Percentiles rank a stretch among this genome's conserved stretches.
Conservation (phyloP, 2,797 vertebrate species). For the Pteropus rufus region DNA sequence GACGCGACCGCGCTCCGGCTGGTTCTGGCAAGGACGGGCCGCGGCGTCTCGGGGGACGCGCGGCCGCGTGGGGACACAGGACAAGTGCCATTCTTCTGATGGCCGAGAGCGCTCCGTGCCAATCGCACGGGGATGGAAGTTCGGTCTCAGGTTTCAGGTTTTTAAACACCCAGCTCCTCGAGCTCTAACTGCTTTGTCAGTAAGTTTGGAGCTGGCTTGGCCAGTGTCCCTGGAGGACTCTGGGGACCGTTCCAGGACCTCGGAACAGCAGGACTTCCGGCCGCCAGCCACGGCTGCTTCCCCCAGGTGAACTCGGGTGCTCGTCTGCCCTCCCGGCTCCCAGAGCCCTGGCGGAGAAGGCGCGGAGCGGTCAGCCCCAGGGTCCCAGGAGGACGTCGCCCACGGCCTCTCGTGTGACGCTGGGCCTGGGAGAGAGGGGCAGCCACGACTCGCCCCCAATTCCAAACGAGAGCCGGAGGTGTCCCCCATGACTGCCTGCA, state of each 20-base stretch:
- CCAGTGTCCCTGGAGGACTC: accelerated
- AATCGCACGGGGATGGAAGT: no score
- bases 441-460: accelerated
- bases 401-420: accelerated
- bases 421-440: accelerated
- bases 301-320: background rate
- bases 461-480: accelerated
- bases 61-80: no score
- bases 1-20: no score
- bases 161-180: background rate
- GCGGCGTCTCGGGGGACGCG: no score
- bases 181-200: accelerated
- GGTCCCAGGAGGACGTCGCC: accelerated
- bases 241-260: background rate
- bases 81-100: no score
- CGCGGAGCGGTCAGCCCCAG: accelerated
- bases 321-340: no score
- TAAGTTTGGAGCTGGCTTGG: accelerated
- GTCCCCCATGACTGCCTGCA: accelerated
- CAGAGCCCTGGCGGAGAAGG: no score
- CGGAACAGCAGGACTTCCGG: background rate
- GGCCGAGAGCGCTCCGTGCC: no score
- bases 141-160: no score
- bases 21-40: no score
- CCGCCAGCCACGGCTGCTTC: accelerated